phyloP scores from a whole-genome alignment of 2,888 invertebrate genomes.

The Hemistola chrysoprasaria region DNA sequence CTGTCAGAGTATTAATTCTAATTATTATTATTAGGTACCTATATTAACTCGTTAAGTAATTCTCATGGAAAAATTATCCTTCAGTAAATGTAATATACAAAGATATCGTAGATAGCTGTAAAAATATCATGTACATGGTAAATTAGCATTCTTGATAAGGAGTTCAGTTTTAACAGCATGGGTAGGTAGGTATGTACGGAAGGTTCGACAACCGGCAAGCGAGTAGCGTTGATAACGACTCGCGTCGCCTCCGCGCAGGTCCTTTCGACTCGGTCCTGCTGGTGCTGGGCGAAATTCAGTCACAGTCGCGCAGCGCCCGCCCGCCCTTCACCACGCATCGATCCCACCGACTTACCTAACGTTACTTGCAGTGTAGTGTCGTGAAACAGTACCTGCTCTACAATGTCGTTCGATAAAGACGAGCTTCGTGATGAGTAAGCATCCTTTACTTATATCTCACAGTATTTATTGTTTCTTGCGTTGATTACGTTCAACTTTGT shows the following conservation, averaged over 20 bases:
- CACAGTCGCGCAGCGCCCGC: constrained; percentile 59
- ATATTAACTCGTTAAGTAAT: too few relatives aligned
- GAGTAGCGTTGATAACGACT: constrained; percentile 26
- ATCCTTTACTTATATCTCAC: constrained; percentile 21
- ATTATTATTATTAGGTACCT: too few relatives aligned
- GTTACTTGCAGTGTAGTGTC: constrained; percentile 42
- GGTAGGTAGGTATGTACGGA: constrained; percentile 2
- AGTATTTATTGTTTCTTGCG: too few relatives aligned
- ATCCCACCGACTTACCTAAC: constrained; percentile 41
- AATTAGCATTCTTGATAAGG: constrained; percentile 9
- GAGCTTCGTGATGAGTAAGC: constrained; percentile 89
- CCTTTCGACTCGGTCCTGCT: constrained; percentile 51
- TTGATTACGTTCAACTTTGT: neutral
- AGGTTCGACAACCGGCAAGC: constrained; percentile 3
- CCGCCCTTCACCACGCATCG: constrained; percentile 55
- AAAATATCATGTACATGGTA: constrained; percentile 6
- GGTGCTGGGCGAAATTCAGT: constrained; percentile 53
- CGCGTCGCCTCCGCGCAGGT: constrained; percentile 43
- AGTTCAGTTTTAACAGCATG: constrained; percentile 1
- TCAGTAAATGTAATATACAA: too few relatives aligned
- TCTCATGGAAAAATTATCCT: too few relatives aligned
- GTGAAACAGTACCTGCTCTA: constrained; percentile 32
- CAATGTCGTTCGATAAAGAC: constrained; percentile 84
- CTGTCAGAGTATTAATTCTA: too few relatives aligned
- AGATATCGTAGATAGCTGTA: neutral